Base-by-base conservation (phyloP, 1,140 invertebrate species). In the Drosophila insularis region DNA sequence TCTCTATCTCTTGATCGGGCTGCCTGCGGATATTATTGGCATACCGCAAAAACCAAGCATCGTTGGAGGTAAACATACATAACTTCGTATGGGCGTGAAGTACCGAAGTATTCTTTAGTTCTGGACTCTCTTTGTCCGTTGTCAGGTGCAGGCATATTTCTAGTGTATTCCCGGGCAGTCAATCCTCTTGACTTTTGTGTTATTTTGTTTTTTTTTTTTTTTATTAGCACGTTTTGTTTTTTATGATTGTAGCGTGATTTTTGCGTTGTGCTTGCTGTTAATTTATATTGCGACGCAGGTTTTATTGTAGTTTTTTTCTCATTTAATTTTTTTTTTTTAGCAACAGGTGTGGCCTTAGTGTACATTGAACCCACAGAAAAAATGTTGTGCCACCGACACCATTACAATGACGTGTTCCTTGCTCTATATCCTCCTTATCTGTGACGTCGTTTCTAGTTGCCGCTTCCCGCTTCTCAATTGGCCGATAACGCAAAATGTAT, bases 211-310 rank as follows among this genome's bases (percentile, higher is more conserved):
- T 50, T 87, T 87, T 27, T 27, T 54, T 85, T 81, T 86, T 86
- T 87, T 81, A 87, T 86, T 86, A 86, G 81, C 81, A 86, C 82
- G 81, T 86, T 87, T 86, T 68, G 71, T 54, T 60, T 84, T 50
- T 87, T 87, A 87, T 80, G 82, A 80, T 87, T 70, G 84, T 79
- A 80, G 84, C 82, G 84, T 87, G 82, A 87, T 87, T 86, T 86
- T 58, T 82, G 67, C 61, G 74, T 67, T 80, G 62, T 78, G 60
- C n/a, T 39, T 59, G 69, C 64, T 71, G 54, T 74, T 75, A 68
- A 78, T 77, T 74, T 68, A 77, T 72, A 89, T 69, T 87, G 80
- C 84, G 84, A 60, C 84, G 77, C 84, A 89, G 85, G 27, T 74
- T 74, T 74, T 71, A 71, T 76, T 77, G 67, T 75, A 78, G 56